phyloP scores from a whole-genome alignment of 2,113 vertebrate species.

The Sclerurus mexicanus region DNA sequence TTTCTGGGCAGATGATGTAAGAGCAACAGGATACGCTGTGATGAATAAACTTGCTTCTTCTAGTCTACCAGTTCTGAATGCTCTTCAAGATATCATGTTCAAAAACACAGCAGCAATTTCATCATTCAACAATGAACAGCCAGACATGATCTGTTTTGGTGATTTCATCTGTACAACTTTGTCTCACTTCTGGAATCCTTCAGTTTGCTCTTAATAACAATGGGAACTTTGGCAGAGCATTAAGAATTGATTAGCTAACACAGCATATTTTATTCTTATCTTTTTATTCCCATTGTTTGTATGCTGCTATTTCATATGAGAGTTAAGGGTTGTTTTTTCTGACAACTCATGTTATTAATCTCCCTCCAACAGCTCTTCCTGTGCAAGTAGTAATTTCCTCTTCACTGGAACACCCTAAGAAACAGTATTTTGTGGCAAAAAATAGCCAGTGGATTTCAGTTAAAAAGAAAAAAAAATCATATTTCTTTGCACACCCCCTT shows the following conservation, averaged over 20 bases:
- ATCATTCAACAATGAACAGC: background rate
- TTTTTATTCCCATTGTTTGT: background rate
- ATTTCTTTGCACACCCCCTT: background rate
- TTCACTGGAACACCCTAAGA: background rate
- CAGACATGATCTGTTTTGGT: background rate
- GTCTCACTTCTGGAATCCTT: background rate
- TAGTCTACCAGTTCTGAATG: background rate
- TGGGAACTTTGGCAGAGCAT: background rate
- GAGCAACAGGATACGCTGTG: background rate
- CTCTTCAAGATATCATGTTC: background rate
- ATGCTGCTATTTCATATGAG: background rate
- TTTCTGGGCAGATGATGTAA: background rate
- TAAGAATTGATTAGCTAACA: background rate
- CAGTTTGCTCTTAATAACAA: background rate
- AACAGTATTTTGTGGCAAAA: background rate
- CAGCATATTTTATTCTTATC: background rate
- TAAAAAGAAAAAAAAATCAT: background rate
- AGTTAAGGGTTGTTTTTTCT: background rate
- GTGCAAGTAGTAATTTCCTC: background rate
- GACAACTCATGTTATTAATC: background rate
- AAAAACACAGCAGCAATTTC: background rate
- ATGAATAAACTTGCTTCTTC: background rate
- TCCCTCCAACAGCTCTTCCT: background rate
- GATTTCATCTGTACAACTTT: background rate
- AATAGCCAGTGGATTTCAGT: background rate